Conservation (phyloP, 2,113 vertebrate species). For the Heteronetta atricapilla region DNA sequence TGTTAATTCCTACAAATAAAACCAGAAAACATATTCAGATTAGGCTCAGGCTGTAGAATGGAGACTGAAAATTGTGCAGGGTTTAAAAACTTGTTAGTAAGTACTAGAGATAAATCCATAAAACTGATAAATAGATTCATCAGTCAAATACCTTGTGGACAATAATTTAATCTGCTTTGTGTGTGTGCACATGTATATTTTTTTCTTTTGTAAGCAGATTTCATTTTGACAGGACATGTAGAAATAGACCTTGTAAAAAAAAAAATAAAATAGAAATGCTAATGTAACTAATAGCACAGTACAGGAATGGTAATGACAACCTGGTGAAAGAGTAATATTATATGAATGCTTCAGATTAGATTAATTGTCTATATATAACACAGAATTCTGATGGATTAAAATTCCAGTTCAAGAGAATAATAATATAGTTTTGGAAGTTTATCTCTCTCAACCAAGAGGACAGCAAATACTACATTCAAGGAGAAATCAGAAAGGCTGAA, state of each 20-base stretch:
- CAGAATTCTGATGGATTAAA: background rate
- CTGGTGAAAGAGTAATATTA: background rate
- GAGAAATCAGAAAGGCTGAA: background rate
- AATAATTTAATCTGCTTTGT: background rate
- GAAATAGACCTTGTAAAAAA: background rate
- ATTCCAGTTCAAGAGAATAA: background rate
- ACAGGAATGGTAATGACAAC: background rate
- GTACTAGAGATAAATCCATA: background rate
- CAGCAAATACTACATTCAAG: rapidly evolving
- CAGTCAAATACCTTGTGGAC: background rate
- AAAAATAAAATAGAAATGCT: background rate
- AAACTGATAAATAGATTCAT: background rate
- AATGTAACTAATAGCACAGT: background rate
- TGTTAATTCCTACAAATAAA: background rate
- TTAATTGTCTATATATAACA: background rate
- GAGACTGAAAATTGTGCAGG: background rate
- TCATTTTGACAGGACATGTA: background rate
- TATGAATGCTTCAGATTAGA: background rate
- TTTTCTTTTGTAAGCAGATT: background rate
- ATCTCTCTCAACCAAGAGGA: background rate
- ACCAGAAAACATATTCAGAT: background rate
- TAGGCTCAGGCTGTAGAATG: background rate
- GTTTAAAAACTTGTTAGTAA: background rate
- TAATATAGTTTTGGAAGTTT: background rate
- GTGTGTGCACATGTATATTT: too few species aligned